Conservation (phyloP, 1,140 invertebrate species). For the Lanistes nyassanus region DNA sequence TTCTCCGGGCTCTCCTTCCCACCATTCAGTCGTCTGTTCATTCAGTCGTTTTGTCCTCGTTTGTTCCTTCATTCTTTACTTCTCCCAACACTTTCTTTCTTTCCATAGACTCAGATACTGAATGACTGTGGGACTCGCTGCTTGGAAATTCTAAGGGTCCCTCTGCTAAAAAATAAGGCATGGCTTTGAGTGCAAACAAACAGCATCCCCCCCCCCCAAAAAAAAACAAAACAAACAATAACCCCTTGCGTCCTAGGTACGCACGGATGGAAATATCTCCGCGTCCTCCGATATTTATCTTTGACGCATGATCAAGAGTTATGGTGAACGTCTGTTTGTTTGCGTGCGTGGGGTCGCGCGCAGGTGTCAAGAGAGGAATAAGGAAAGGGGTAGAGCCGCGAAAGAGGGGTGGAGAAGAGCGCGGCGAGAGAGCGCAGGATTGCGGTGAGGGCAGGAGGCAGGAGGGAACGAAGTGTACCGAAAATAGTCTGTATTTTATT, state of each 20-base stretch:
- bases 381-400: slow-evolving; percentile 2
- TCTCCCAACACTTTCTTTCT: too few relatives aligned
- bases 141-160: neutral
- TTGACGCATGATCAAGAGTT: neutral
- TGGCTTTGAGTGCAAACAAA: too few relatives aligned
- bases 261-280: too few relatives aligned
- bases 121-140: neutral
- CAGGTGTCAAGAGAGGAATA: neutral
- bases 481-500: neutral
- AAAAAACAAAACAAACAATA: too few relatives aligned
- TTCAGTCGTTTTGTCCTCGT: neutral
- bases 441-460: neutral
- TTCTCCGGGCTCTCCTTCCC: too few relatives aligned
- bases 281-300: too few relatives aligned
- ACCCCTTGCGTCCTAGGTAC: too few relatives aligned
- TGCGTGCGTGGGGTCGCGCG: neutral
- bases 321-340: neutral
- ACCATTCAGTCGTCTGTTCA: too few relatives aligned
- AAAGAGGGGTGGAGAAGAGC: neutral
- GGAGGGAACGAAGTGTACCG: neutral
- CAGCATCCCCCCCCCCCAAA: too few relatives aligned
- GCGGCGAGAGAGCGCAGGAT: too few relatives aligned
- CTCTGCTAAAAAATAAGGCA: too few relatives aligned
- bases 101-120: neutral
- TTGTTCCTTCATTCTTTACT: neutral